Evolutionary conservation across 2,113 vertebrate species (phyloP).

Genomic region (Pluvianellus socialis): DNA sequence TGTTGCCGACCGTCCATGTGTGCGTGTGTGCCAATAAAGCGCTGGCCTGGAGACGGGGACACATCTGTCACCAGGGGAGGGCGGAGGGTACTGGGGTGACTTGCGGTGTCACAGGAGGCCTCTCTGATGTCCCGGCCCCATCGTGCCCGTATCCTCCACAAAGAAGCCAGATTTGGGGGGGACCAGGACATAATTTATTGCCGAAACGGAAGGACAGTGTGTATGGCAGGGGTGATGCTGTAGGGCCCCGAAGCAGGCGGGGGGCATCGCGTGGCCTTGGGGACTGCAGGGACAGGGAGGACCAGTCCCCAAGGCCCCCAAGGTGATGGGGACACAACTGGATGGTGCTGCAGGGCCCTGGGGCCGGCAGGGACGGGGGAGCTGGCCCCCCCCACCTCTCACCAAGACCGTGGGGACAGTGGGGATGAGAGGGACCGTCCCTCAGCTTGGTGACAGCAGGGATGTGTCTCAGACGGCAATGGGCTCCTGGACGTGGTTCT

Average conservation of each 20-base stretch:
- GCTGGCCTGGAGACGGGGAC: too few species aligned
- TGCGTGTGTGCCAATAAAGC: too few species aligned
- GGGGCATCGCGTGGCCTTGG: too few species aligned
- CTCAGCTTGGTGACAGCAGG: not conserved
- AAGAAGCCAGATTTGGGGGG: not conserved
- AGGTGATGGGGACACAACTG: not conserved
- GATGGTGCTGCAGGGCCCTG: not conserved
- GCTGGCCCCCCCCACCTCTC: too few species aligned
- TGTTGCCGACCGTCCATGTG: too few species aligned
- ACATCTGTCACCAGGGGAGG: too few species aligned
- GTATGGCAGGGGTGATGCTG: not conserved
- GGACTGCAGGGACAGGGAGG: not conserved
- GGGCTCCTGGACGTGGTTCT: constrained; percentile 85
- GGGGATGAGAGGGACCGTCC: not conserved
- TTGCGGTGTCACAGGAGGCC: not conserved
- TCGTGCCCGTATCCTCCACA: too few species aligned
- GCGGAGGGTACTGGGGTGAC: not conserved
- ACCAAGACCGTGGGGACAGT: not conserved
- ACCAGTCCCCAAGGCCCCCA: not conserved
- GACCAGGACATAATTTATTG: not conserved
- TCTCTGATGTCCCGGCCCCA: too few species aligned
- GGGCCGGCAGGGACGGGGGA: not conserved
- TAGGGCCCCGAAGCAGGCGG: too few species aligned
- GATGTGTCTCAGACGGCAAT: constrained; percentile 64
- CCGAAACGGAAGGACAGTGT: not conserved